Conservation (phyloP, 2,888 invertebrate genomes). For the Hoplodrina ambigua region DNA sequence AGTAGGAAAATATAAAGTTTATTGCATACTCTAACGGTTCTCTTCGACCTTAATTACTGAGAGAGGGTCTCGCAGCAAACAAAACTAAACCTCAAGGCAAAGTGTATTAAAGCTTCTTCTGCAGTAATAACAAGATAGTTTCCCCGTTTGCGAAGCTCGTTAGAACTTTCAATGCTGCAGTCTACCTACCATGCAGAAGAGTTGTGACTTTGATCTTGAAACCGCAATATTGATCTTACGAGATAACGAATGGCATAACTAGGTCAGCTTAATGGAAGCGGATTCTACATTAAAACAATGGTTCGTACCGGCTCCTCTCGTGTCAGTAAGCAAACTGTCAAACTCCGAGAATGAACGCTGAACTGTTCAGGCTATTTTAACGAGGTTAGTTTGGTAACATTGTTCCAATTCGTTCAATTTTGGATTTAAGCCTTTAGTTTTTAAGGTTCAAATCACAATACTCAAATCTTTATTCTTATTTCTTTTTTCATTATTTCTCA, state of each 20-base stretch:
- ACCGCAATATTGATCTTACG: neutral
- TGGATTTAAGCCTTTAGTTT: neutral
- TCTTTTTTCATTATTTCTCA: too few species aligned
- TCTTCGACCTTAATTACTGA: neutral
- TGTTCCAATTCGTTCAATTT: neutral
- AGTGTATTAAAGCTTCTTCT: neutral
- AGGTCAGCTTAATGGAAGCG: constrained; percentile 17
- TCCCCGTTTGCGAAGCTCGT: neutral
- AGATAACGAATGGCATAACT: neutral
- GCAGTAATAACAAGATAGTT: neutral
- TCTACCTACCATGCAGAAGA: neutral
- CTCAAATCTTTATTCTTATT: too few species aligned
- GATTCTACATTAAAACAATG: neutral
- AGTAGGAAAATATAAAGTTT: too few species aligned
- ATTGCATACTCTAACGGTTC: too few species aligned
- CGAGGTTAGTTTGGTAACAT: neutral
- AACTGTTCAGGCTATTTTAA: neutral
- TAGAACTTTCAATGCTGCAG: neutral
- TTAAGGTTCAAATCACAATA: too few species aligned
- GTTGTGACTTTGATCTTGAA: constrained; percentile 38
- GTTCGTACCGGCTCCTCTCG: too few species aligned
- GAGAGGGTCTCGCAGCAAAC: too few species aligned
- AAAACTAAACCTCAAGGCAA: neutral
- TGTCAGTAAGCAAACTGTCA: too few species aligned
- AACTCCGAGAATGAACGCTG: neutral